Conservation (phyloP, 2,888 invertebrate genomes). For the Stratiomys singularior region DNA sequence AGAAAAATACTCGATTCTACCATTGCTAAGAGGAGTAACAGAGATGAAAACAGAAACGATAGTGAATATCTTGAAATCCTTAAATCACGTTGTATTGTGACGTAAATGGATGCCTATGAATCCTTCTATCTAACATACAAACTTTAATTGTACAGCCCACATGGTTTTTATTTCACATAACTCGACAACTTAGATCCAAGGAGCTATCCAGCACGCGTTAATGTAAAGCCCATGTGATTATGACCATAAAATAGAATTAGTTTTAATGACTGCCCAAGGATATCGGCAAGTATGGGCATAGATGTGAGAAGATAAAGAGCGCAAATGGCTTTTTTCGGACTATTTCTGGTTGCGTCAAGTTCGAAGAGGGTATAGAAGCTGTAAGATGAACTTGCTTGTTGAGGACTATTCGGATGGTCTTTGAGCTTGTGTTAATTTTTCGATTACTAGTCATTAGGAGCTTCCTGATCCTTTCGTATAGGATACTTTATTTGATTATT, state of each 20-base stretch:
- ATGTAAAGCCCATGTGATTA: slow-evolving; percentile 30
- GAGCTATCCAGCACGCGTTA: background rate
- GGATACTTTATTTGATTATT: slow-evolving; percentile 15
- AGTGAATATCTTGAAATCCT: background rate
- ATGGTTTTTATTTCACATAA: background rate
- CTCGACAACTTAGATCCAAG: too few species aligned
- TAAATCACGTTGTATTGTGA: background rate
- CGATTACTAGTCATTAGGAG: slow-evolving; percentile 26
- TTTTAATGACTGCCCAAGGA: slow-evolving; percentile 30
- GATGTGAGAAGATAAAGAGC: background rate
- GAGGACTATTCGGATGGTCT: background rate
- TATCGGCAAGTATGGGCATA: background rate
- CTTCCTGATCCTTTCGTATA: slow-evolving; percentile 10
- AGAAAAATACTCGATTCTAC: background rate
- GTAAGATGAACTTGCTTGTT: background rate
- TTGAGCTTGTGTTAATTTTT: slow-evolving; percentile 27
- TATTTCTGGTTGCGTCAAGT: background rate
- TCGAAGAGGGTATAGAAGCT: too few species aligned
- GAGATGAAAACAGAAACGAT: background rate
- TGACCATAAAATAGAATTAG: slow-evolving; percentile 40
- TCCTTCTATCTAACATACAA: background rate
- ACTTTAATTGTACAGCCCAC: slow-evolving; percentile 11
- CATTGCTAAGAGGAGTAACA: background rate
- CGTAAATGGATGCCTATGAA: slow-evolving; percentile 12
- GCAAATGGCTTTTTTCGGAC: background rate